Evolutionary conservation across 2,888 invertebrate genomes (phyloP).

Genomic region (Anoplius nigerrimus): DNA sequence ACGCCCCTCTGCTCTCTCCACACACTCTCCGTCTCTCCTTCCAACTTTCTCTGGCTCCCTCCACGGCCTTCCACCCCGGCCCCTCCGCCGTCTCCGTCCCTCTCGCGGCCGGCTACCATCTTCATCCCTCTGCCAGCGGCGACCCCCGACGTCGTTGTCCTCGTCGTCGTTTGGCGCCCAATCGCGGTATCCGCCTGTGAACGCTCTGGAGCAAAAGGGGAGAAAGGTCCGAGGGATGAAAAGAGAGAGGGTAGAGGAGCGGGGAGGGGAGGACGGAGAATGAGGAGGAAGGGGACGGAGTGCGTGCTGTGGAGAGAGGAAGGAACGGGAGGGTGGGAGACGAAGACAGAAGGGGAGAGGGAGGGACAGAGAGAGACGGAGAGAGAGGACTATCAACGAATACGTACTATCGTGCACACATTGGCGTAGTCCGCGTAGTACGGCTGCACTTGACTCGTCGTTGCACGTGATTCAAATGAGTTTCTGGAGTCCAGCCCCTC

Average conservation of each 20-base stretch:
- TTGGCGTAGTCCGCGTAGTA: slow-evolving; percentile 43
- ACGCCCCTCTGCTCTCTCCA: slow-evolving; percentile 73
- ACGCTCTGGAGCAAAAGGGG: slow-evolving; percentile 15
- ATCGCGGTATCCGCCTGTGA: slow-evolving; percentile 4
- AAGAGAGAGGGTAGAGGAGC: slow-evolving; percentile 15
- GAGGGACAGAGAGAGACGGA: slow-evolving; percentile 8
- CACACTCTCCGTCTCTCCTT: slow-evolving; percentile 41
- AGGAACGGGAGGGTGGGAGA: slow-evolving; percentile 8
- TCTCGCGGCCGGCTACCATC: slow-evolving; percentile 33
- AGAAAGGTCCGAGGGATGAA: slow-evolving; percentile 1
- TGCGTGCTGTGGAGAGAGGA: slow-evolving; percentile 1
- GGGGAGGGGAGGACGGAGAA: background rate
- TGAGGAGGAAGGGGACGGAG: background rate
- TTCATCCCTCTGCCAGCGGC: slow-evolving; percentile 49
- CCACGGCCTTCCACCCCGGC: slow-evolving; percentile 20
- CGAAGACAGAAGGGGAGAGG: slow-evolving; percentile 9
- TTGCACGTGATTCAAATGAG: slow-evolving; percentile 64
- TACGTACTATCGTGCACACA: slow-evolving; percentile 27
- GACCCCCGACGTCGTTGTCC: slow-evolving; percentile 44
- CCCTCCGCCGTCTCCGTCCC: slow-evolving; percentile 23
- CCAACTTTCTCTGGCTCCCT: slow-evolving; percentile 26
- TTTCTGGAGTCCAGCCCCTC: slow-evolving; percentile 41
- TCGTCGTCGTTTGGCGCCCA: slow-evolving; percentile 5
- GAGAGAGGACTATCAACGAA: slow-evolving; percentile 14
- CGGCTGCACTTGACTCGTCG: slow-evolving; percentile 54